These are phyloP conservation scores for Teleiodes luculella DNA, from an alignment of 2,888 invertebrate species.

Conservation along the genomic window DNA sequence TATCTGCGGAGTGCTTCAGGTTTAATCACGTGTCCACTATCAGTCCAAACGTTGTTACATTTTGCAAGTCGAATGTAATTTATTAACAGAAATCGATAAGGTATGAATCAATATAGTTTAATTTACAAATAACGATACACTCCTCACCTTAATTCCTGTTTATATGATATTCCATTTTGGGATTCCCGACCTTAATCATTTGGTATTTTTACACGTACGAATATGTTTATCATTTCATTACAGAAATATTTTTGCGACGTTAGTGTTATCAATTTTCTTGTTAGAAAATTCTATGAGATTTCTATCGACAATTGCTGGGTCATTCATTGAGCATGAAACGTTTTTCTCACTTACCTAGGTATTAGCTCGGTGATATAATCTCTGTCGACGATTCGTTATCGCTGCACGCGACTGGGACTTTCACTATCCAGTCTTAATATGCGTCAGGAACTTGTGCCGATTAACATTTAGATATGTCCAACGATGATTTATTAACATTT, in stretches of 20 bases:
- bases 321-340: conserved; percentile 7
- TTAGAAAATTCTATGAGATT: not conserved
- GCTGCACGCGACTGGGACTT: conserved; percentile 43
- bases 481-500: conserved; percentile 3
- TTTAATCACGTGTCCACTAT: conserved; percentile 10
- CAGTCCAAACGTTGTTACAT: not conserved
- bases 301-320: not conserved
- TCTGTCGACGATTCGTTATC: conserved; percentile 25
- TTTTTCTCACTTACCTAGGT: conserved; percentile 20
- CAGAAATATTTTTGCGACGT: not conserved
- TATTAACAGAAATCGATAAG: not conserved
- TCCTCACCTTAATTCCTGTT: too few species aligned
- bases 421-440: conserved; percentile 44
- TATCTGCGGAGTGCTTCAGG: not conserved
- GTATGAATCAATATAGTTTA: not conserved
- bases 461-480: conserved; percentile 13
- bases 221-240: too few species aligned
- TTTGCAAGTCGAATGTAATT: not conserved
- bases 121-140: too few species aligned
- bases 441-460: conserved; percentile 34
- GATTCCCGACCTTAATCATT: too few species aligned
- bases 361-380: conserved; percentile 25
- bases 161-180: too few species aligned
- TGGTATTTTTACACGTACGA: too few species aligned
- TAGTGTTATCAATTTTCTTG: not conserved